Evolutionary conservation across 2,888 invertebrate genomes (phyloP).

Genomic region (Leptothorax acervorum): DNA sequence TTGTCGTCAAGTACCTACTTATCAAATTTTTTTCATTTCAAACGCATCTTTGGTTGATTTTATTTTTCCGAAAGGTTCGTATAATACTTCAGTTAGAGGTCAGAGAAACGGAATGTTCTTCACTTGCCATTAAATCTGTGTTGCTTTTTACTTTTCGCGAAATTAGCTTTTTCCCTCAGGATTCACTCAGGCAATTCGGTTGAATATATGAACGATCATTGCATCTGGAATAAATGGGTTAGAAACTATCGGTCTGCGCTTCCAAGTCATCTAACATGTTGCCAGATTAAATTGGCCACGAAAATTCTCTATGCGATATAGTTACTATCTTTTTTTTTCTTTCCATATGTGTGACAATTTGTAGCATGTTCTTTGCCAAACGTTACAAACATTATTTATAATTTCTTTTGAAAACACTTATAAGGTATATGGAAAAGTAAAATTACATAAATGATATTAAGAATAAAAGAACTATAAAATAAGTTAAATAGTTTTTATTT

Average conservation of each 20-base stretch:
- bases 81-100: neutral
- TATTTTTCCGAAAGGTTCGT: neutral
- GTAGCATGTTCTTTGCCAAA: neutral
- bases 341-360: neutral
- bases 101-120: constrained; percentile 4
- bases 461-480: neutral
- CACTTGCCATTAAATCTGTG: constrained; percentile 49
- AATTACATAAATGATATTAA: neutral
- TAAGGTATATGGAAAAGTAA: neutral
- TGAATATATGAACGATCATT: constrained; percentile 51
- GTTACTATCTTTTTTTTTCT: constrained; percentile 33
- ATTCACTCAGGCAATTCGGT: constrained; percentile 49
- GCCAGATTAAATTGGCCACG: constrained; percentile 75
- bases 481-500: neutral
- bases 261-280: constrained; percentile 81
- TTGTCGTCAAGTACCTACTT: neutral
- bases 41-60: neutral
- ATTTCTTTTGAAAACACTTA: neutral
- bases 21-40: neutral
- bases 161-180: constrained; percentile 48
- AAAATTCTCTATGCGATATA: constrained; percentile 57
- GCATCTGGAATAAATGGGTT: constrained; percentile 83
- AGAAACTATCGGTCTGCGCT: constrained; percentile 81
- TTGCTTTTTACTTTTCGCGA: constrained; percentile 35
- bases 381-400: neutral